These are phyloP conservation scores for Melitaea cinxia DNA, from an alignment of 1,140 invertebrate species.

Conservation along the genomic window DNA sequence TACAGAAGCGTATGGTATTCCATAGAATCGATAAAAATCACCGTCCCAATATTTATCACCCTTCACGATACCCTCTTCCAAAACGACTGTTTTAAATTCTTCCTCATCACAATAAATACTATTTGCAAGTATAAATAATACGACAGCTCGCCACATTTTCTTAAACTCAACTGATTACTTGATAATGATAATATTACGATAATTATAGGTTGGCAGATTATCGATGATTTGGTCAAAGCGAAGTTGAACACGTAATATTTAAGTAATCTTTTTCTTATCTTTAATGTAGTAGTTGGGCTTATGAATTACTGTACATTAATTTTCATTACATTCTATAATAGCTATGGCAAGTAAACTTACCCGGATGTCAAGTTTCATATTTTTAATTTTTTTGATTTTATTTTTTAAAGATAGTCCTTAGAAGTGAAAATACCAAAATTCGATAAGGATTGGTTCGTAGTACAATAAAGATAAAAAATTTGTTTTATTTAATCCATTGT, in stretches of 20 bases:
- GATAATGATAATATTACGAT: conserved; percentile 14
- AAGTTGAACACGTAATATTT: conserved; percentile 20
- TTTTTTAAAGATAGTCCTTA: too few species aligned
- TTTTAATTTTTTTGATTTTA: too few species aligned
- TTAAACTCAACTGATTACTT: conserved; percentile 26
- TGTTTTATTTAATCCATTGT: too few species aligned
- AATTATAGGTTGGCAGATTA: conserved; percentile 35
- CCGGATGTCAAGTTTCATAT: too few species aligned
- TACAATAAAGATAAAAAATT: too few species aligned
- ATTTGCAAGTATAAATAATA: conserved; percentile 43
- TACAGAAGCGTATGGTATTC: conserved; percentile 62
- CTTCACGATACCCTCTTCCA: conserved; percentile 53
- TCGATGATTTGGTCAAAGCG: conserved; percentile 33
- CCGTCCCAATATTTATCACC: conserved; percentile 71
- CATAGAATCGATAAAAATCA: conserved; percentile 68
- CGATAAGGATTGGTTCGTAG: too few species aligned
- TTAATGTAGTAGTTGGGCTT: neutral
- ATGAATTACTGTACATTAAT: neutral
- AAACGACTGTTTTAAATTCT: conserved; percentile 41
- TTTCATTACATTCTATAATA: neutral
- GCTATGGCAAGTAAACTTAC: too few species aligned
- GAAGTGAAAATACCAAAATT: too few species aligned
- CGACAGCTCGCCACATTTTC: conserved; percentile 34
- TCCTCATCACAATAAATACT: conserved; percentile 42
- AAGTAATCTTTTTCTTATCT: conserved; percentile 13